These are phyloP conservation scores for Matsumyia berberina DNA, from an alignment of 2,888 invertebrate genomes.

Conservation along the genomic window DNA sequence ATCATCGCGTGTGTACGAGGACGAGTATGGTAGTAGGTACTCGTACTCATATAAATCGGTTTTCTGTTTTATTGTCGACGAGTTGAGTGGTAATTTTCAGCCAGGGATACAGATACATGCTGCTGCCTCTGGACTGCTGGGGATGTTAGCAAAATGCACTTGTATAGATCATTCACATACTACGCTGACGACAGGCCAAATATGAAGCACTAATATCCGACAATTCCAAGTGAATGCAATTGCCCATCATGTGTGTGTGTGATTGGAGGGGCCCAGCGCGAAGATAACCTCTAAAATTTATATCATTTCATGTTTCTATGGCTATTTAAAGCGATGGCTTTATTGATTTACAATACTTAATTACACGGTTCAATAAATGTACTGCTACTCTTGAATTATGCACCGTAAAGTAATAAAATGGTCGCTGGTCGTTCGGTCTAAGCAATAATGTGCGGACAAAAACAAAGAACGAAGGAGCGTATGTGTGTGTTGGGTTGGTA, in stretches of 20 bases:
- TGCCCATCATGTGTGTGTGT: neutral
- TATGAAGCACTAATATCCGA: neutral
- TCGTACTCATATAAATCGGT: constrained; percentile 27
- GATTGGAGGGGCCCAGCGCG: neutral
- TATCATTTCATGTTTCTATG: constrained; percentile 44
- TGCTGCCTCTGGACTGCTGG: too few species aligned
- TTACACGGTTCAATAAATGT: constrained; percentile 73
- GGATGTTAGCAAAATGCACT: constrained; percentile 12
- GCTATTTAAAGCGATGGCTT: constrained; percentile 62
- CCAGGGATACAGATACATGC: neutral
- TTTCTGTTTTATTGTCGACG: constrained; percentile 60
- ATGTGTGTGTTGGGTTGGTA: neutral
- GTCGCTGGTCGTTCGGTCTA: constrained; percentile 6
- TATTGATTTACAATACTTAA: constrained; percentile 73
- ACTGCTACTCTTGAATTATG: constrained; percentile 70
- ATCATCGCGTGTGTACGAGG: constrained; percentile 27
- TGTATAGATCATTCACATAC: constrained; percentile 3
- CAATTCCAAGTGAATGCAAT: constrained; percentile 11
- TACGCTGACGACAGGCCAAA: too few species aligned
- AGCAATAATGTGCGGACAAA: neutral
- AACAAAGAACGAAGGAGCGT: neutral
- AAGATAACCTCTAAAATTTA: constrained; percentile 36
- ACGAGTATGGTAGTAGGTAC: constrained; percentile 9
- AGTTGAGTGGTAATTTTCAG: constrained; percentile 58
- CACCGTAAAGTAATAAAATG: constrained; percentile 64